These are phyloP conservation scores for Sphaerodactylus townsendi DNA, from an alignment of 2,113 vertebrate species.

Conservation along the genomic window DNA sequence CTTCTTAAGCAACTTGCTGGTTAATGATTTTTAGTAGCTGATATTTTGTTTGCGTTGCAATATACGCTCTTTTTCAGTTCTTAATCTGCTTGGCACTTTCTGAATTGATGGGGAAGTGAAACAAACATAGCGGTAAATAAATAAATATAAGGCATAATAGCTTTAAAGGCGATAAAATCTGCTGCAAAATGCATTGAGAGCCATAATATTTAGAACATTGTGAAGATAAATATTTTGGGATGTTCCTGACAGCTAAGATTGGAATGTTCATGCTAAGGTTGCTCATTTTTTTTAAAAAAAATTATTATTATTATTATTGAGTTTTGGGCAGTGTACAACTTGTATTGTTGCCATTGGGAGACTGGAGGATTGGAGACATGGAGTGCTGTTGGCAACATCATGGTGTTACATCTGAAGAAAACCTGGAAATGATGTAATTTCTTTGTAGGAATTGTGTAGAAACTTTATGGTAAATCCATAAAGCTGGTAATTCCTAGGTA, in stretches of 20 bases:
- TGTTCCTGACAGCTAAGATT: neutral
- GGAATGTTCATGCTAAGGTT: neutral
- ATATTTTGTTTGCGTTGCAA: neutral
- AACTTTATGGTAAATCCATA: no score
- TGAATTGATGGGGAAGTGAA: neutral
- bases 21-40: neutral
- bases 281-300: neutral
- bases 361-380: no score
- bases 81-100: neutral
- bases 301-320: no score
- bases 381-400: no score
- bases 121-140: neutral
- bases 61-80: neutral
- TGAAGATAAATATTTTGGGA: neutral
- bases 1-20: neutral
- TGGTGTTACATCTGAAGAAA: no score
- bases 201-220: slow-evolving; percentile 4
- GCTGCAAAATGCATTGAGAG: neutral
- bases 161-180: neutral
- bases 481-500: no score
- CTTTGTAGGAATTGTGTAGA: no score
- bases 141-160: no score
- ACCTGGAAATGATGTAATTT: no score
- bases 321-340: no score
- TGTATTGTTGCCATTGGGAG: no score